These are phyloP conservation scores for Anisognathus igniventris DNA, from an alignment of 2,797 vertebrate species.

Conservation along the genomic window DNA sequence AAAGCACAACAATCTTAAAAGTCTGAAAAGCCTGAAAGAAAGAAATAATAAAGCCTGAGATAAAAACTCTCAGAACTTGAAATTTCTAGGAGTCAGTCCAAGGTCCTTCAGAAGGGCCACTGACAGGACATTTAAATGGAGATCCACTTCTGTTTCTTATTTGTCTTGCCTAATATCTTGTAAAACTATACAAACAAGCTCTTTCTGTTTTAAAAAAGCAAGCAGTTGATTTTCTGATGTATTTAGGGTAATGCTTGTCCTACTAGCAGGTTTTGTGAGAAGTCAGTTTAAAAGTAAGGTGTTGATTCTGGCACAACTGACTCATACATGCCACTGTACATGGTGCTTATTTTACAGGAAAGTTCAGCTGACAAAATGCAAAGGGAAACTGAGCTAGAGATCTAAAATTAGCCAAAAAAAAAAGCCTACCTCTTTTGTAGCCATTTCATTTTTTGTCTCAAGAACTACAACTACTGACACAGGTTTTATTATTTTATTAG, in stretches of 20 bases:
- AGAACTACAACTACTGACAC: not conserved
- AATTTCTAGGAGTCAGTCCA: not conserved
- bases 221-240: not conserved
- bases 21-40: not conserved
- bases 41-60: not conserved
- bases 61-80: not conserved
- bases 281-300: not conserved
- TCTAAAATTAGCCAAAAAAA: not conserved
- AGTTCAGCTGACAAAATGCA: not conserved
- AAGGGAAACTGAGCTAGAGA: not conserved
- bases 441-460: not conserved
- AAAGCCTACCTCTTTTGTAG: not conserved
- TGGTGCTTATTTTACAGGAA: not conserved
- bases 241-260: not conserved
- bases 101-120: not conserved
- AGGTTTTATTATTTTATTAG: not conserved
- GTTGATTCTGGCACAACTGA: not conserved
- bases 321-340: fast-evolving
- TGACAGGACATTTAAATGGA: not conserved
- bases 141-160: not conserved
- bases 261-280: not conserved
- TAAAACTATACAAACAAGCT: not conserved
- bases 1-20: not conserved
- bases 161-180: not conserved
- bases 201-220: not conserved